Percentiles rank a stretch among this genome's conserved stretches.
These are phyloP conservation scores for Aldrovandia affinis DNA, from an alignment of 2,797 vertebrate genomes.

Conservation along the genomic window DNA sequence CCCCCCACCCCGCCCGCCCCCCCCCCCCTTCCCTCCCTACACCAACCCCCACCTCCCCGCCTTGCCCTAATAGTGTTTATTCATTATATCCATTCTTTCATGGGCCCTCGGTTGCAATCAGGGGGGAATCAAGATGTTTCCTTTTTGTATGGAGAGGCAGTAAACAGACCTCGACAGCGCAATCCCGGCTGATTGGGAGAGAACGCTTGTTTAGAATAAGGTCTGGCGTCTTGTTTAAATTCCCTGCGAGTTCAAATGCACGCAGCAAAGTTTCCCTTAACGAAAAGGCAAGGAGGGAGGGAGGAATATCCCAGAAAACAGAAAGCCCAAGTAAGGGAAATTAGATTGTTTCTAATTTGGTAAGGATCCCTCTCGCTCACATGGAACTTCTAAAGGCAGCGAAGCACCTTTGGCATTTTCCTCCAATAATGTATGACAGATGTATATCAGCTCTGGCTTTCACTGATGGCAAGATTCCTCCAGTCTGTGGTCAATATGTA, in stretches of 20 bases:
- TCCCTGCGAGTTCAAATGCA: slow-evolving; percentile 40
- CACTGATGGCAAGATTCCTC: slow-evolving; percentile 57
- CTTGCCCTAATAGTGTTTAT: slow-evolving; percentile 47
- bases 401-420: slow-evolving; percentile 55
- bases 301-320: slow-evolving; percentile 24
- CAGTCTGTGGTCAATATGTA: slow-evolving; percentile 58
- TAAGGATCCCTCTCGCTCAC: slow-evolving; percentile 39
- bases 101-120: slow-evolving; percentile 49
- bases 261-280: slow-evolving; percentile 18
- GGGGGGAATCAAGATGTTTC: slow-evolving; percentile 49
- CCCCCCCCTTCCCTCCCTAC: no score
- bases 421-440: slow-evolving; percentile 67
- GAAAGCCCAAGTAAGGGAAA: slow-evolving; percentile 44
- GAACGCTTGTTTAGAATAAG: slow-evolving; percentile 44
- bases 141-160: slow-evolving; percentile 28
- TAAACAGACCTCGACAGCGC: slow-evolving; percentile 42
- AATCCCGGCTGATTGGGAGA: slow-evolving; percentile 46
- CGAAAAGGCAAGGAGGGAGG: slow-evolving; percentile 36
- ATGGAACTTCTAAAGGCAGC: slow-evolving; percentile 46
- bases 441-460: slow-evolving; percentile 56
- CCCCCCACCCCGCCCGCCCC: no score
- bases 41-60: no score
- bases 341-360: slow-evolving; percentile 55
- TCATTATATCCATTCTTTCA: slow-evolving; percentile 35
- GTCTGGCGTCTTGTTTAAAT: slow-evolving; percentile 49